phyloP scores from a whole-genome alignment of 2,888 invertebrate genomes.

The Punctoribates punctum region DNA sequence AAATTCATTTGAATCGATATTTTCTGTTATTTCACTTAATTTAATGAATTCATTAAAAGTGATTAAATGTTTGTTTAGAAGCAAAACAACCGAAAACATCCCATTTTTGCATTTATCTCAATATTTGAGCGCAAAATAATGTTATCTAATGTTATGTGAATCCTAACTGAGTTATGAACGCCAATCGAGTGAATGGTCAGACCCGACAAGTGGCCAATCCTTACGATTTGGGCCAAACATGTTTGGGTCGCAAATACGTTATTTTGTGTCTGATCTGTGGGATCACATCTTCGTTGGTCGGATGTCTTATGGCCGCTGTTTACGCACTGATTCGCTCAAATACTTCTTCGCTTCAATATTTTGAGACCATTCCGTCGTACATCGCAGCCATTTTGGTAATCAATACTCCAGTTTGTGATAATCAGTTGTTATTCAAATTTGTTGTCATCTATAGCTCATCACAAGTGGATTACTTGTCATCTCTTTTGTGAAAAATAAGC shows the following conservation, averaged over 20 bases:
- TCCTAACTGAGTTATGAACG: background rate
- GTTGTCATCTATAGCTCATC: constrained; percentile 62
- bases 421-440: background rate
- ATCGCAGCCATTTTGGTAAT: constrained; percentile 85
- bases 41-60: too few species aligned
- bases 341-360: constrained; percentile 68
- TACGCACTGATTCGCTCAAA: constrained; percentile 74
- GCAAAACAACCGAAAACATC: too few species aligned
- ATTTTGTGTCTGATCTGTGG: constrained; percentile 79
- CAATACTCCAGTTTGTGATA: constrained; percentile 43
- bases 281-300: constrained; percentile 69
- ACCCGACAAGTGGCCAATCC: background rate
- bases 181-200: background rate
- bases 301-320: constrained; percentile 71
- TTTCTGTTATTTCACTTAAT: too few species aligned
- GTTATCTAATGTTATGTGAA: too few species aligned
- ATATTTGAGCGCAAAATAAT: too few species aligned
- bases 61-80: too few species aligned
- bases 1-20: too few species aligned
- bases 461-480: constrained; percentile 80
- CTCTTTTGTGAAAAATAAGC: constrained; percentile 74
- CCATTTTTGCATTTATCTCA: too few species aligned
- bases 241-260: constrained; percentile 67
- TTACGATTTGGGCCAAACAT: background rate
- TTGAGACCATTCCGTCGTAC: constrained; percentile 92